These are phyloP conservation scores for Drymonia ruficornis DNA, from an alignment of 2,888 invertebrate species.

Conservation along the genomic window DNA sequence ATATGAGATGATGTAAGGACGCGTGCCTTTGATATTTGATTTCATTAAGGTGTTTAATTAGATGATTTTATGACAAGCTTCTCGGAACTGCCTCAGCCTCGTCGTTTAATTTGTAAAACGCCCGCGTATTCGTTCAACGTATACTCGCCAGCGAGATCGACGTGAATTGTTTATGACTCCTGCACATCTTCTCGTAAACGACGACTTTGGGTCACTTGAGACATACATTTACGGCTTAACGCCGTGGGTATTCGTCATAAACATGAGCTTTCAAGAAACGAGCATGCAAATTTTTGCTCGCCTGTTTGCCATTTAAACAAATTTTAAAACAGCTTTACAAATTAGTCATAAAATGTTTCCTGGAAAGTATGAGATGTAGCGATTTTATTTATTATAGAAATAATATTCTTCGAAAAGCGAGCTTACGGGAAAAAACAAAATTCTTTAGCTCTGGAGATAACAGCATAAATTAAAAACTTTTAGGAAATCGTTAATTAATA, in stretches of 20 bases:
- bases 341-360: not conserved
- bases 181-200: constrained; percentile 46
- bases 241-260: constrained; percentile 32
- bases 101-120: constrained; percentile 21
- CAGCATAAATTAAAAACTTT: not conserved
- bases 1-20: not conserved
- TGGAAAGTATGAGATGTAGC: not conserved
- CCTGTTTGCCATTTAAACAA: not conserved
- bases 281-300: constrained; percentile 8
- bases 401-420: not conserved
- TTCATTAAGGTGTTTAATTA: constrained; percentile 13
- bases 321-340: not conserved
- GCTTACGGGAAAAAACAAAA: not conserved
- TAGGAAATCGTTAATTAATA: not conserved
- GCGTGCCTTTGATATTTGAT: constrained; percentile 15
- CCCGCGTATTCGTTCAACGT: constrained; percentile 21
- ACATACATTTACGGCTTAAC: constrained; percentile 56
- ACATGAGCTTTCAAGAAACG: constrained; percentile 40
- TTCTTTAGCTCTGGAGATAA: not conserved
- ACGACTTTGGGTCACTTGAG: constrained; percentile 47
- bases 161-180: constrained; percentile 37
- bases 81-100: constrained; percentile 19
- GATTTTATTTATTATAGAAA: not conserved
- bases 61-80: constrained; percentile 13
- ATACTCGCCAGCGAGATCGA: constrained; percentile 22